Conservation (phyloP, 2,113 vertebrate species). For the Dendrocopos noguchii region DNA sequence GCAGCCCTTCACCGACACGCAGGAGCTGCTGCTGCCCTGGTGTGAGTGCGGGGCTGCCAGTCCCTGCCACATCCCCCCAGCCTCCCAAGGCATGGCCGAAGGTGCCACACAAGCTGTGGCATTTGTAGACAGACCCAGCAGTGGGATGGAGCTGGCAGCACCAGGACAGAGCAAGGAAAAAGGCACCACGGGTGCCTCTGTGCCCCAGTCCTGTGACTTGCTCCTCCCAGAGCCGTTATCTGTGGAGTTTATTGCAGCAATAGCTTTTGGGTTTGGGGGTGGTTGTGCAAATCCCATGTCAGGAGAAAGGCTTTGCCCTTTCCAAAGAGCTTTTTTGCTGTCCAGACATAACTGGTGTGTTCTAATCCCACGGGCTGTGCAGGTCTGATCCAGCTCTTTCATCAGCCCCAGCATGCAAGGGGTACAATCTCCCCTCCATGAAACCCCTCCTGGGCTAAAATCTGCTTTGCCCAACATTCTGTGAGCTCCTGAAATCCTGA, state of each 20-base stretch:
- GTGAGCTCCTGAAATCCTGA: neutral
- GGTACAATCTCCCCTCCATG: neutral
- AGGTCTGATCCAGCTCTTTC: neutral
- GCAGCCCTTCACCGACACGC: neutral
- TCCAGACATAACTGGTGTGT: accelerated
- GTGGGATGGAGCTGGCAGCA: neutral
- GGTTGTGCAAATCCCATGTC: accelerated
- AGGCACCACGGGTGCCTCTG: neutral
- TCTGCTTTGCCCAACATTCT: neutral
- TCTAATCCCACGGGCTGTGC: accelerated
- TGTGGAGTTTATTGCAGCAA: accelerated
- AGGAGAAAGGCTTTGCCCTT: neutral
- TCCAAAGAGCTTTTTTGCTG: neutral
- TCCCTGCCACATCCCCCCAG: neutral
- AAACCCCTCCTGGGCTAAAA: neutral
- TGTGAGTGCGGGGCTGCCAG: accelerated
- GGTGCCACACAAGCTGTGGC: accelerated
- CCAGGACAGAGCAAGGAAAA: no score
- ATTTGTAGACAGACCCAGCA: no score
- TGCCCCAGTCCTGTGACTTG: neutral
- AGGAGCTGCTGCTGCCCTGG: neutral
- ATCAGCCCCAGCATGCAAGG: accelerated
- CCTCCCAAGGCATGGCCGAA: neutral
- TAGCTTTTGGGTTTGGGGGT: neutral
- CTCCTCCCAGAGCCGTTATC: neutral